A percentile compares a stretch with the other conserved stretches of the same genome.
These are phyloP conservation scores for Syndactyla subalaris DNA, from an alignment of 2,797 vertebrate species.

Conservation along the genomic window DNA sequence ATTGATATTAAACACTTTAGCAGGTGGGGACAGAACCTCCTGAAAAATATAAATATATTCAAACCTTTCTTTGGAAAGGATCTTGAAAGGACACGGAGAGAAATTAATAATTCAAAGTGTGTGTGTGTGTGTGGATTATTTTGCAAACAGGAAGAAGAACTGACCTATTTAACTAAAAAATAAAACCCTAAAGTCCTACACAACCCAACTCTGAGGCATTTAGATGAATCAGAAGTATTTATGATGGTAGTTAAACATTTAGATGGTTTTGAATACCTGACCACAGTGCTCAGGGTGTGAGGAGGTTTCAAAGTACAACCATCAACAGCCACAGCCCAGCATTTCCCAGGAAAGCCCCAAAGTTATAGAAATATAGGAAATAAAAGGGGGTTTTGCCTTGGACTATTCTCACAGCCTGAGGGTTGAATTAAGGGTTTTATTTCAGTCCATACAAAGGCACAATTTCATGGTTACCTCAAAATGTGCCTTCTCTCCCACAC, in stretches of 20 bases:
- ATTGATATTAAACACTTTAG: background rate
- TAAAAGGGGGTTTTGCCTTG: accelerated
- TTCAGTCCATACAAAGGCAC: background rate
- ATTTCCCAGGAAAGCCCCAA: accelerated
- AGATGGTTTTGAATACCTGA: background rate
- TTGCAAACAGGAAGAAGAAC: background rate
- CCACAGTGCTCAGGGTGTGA: background rate
- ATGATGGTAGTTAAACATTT: background rate
- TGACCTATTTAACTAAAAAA: background rate
- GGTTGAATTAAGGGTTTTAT: background rate
- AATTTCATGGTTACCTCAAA: background rate
- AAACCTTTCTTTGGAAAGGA: background rate
- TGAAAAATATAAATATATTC: background rate
- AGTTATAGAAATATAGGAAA: accelerated
- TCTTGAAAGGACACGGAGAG: background rate
- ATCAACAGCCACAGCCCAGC: background rate
- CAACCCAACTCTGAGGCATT: background rate
- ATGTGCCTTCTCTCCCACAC: too few species aligned
- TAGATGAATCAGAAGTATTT: background rate
- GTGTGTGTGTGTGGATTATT: background rate
- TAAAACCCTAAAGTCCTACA: background rate
- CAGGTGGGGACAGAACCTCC: background rate
- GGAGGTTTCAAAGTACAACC: background rate
- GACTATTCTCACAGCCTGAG: accelerated
- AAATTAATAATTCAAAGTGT: background rate